A percentile compares a stretch with the other conserved stretches of the same genome.
Conservation (phyloP, 1,140 invertebrate genomes). For the Drosophila burlai region DNA sequence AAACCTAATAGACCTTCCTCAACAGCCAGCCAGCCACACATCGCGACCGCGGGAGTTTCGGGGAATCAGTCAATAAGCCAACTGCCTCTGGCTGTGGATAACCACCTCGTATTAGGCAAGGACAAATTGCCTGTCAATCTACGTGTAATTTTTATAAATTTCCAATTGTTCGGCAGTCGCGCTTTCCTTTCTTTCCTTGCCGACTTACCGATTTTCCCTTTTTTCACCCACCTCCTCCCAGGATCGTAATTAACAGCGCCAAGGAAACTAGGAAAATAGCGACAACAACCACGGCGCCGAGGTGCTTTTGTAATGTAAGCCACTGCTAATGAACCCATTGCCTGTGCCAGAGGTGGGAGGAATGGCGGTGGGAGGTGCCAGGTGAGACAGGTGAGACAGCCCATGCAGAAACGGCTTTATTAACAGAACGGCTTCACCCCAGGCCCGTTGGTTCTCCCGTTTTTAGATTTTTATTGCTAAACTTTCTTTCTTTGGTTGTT, state of each 20-base stretch:
- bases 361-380: constrained; percentile 11
- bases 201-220: neutral
- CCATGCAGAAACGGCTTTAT: constrained; percentile 78
- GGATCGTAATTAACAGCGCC: constrained; percentile 72
- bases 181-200: constrained; percentile 5
- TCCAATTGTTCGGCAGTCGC: constrained; percentile 50
- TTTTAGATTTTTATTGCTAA: constrained; percentile 83
- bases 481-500: constrained; percentile 69
- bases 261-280: constrained; percentile 55
- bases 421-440: constrained; percentile 47
- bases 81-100: constrained; percentile 51
- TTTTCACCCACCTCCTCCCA: constrained; percentile 18
- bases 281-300: constrained; percentile 24
- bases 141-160: constrained; percentile 84
- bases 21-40: constrained; percentile 41
- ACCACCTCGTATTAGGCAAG: constrained; percentile 64
- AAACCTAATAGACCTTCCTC: constrained; percentile 61
- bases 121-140: constrained; percentile 82
- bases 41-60: constrained; percentile 42
- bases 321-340: constrained; percentile 75
- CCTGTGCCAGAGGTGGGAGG: constrained; percentile 9
- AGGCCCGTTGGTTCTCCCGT: constrained; percentile 10
- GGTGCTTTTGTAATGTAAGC: constrained; percentile 59
- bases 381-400: constrained; percentile 48
- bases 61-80: constrained; percentile 62